A percentile compares a stretch with the other conserved stretches of the same genome.
Conservation (phyloP, 2,113 vertebrate genomes). For the Mystacornis crossleyi region DNA sequence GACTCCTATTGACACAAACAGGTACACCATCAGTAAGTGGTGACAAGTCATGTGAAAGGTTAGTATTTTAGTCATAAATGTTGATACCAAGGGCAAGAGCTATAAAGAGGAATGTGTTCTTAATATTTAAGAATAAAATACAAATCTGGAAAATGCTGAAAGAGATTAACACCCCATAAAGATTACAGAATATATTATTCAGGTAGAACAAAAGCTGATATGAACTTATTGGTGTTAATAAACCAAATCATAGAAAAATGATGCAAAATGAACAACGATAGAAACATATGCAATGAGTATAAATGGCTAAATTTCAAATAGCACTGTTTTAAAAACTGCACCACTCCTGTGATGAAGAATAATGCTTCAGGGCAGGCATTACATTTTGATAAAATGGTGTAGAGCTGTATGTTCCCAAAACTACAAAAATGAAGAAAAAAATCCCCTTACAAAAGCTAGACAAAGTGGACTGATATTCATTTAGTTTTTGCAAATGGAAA, state of each 20-base stretch:
- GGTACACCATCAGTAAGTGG: not conserved
- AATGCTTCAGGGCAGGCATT: not conserved
- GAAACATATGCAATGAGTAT: not conserved
- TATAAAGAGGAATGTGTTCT: not conserved
- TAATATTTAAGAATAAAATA: not conserved
- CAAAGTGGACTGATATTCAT: not conserved
- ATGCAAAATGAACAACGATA: not conserved
- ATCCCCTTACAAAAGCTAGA: not conserved
- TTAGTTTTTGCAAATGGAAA: not conserved
- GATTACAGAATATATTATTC: not conserved
- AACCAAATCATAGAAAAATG: not conserved
- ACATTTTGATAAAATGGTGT: not conserved
- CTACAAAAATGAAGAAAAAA: not conserved
- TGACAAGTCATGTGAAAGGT: not conserved
- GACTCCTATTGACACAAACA: not conserved
- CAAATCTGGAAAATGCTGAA: not conserved
- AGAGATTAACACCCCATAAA: not conserved
- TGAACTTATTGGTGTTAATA: not conserved
- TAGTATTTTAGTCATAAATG: not conserved
- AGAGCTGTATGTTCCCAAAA: not conserved
- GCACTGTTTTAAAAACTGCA: not conserved
- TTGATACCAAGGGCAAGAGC: not conserved
- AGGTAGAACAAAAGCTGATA: not conserved
- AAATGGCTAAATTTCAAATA: not conserved
- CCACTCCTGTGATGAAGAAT: not conserved